phyloP scores from a whole-genome alignment of 2,797 vertebrate species.

The Mormyrus proboscirostris region DNA sequence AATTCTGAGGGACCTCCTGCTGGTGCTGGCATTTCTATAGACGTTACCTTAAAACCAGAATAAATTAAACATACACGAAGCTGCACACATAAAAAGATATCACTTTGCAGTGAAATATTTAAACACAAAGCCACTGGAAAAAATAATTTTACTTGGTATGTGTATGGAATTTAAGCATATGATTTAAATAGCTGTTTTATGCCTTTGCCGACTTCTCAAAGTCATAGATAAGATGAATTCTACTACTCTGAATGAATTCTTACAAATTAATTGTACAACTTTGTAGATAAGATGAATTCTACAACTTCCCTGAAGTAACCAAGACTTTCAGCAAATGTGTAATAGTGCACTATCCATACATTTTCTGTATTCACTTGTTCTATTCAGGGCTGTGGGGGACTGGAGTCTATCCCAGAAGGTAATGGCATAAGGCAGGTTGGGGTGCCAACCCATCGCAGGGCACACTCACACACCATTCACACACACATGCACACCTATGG shows the following conservation, averaged over 20 bases:
- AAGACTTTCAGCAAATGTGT: background rate
- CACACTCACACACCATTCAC: background rate
- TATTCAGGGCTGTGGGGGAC: background rate
- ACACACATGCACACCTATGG: background rate
- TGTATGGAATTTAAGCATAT: background rate
- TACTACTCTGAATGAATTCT: background rate
- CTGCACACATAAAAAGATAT: background rate
- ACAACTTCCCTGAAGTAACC: background rate
- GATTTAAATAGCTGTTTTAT: background rate
- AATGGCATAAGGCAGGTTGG: background rate
- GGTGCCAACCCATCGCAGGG: background rate
- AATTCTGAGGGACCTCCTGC: background rate
- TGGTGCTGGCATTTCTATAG: background rate
- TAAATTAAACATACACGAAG: background rate
- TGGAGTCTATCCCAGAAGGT: background rate
- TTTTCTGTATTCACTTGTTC: background rate
- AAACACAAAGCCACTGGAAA: background rate
- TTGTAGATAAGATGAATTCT: background rate
- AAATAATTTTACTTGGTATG: background rate
- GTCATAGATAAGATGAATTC: background rate
- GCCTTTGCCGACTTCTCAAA: background rate
- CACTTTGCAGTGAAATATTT: background rate
- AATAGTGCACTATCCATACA: background rate
- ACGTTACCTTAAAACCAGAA: background rate
- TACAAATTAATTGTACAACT: background rate